Conservation (phyloP, 2,113 vertebrate genomes). For the Percopsis transmontana region DNA sequence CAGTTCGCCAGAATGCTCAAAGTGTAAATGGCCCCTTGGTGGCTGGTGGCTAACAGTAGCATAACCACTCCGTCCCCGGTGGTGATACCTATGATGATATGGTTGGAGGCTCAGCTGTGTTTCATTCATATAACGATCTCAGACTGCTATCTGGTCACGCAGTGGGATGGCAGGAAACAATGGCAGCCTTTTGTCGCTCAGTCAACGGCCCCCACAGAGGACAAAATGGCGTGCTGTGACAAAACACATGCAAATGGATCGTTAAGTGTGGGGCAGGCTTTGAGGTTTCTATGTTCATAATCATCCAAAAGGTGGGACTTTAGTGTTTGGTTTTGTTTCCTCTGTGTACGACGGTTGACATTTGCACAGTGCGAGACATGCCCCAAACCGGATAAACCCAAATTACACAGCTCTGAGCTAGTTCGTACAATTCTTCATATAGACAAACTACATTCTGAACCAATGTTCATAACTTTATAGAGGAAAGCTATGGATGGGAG, state of each 20-base stretch:
- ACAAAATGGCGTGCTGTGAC: conserved; percentile 55
- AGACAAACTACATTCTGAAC: too few species aligned
- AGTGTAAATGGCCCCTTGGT: conserved; percentile 24
- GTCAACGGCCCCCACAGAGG: conserved; percentile 57
- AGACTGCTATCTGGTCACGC: conserved; percentile 44
- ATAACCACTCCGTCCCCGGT: conserved; percentile 23
- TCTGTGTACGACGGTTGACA: too few species aligned
- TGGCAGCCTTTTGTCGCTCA: conserved; percentile 46
- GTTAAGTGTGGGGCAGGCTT: too few species aligned
- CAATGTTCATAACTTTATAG: neutral
- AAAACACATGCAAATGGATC: conserved; percentile 60
- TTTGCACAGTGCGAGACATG: too few species aligned
- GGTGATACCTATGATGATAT: conserved; percentile 38
- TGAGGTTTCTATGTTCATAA: too few species aligned
- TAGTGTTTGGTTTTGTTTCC: too few species aligned
- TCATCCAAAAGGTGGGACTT: too few species aligned
- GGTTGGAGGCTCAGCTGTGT: conserved; percentile 28
- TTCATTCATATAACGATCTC: conserved; percentile 49
- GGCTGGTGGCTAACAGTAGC: conserved; percentile 40
- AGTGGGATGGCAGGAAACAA: conserved; percentile 39
- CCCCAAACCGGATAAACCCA: too few species aligned
- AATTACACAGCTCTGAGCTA: too few species aligned
- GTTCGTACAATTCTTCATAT: too few species aligned
- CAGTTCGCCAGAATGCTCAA: conserved; percentile 4
- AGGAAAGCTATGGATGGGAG: neutral